Evolutionary conservation across 1,140 invertebrate species (phyloP).

Genomic region (Drosophila yakuba): DNA sequence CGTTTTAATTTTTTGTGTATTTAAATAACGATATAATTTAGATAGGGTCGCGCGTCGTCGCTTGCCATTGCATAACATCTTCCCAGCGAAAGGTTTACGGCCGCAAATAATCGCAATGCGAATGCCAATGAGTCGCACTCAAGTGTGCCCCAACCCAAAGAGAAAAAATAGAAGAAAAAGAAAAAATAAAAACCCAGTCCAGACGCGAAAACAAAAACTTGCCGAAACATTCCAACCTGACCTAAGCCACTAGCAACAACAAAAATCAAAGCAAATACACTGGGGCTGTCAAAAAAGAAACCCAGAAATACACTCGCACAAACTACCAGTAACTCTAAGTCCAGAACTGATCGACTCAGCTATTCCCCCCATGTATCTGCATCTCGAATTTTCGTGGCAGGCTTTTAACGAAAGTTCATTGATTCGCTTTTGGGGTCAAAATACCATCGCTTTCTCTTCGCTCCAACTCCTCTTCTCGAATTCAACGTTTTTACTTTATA

Average conservation of each 20-base stretch:
- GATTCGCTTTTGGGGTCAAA: constrained; percentile 1
- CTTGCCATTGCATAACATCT: constrained; percentile 56
- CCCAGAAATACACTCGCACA: constrained; percentile 8
- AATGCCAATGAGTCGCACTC: constrained; percentile 51
- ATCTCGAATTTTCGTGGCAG: not conserved
- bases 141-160: constrained; percentile 21
- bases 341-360: constrained; percentile 7
- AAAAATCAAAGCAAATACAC: constrained; percentile 39
- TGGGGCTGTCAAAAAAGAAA: constrained; percentile 41
- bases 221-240: constrained; percentile 60
- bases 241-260: constrained; percentile 69
- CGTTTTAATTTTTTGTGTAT: constrained; percentile 11
- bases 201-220: constrained; percentile 8
- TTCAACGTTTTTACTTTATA: not conserved
- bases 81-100: constrained; percentile 51
- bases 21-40: constrained; percentile 52
- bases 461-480: not conserved
- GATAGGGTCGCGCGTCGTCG: constrained; percentile 49
- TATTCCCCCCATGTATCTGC: constrained; percentile 2
- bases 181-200: constrained; percentile 20
- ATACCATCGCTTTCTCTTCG: constrained; percentile 6
- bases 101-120: constrained; percentile 65
- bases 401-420: constrained; percentile 4
- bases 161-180: constrained; percentile 6
- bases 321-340: constrained; percentile 5